phyloP scores from a whole-genome alignment of 37 sponge, comb jelly and placozoan species.

The Chondrilla cf. caribensis region DNA sequence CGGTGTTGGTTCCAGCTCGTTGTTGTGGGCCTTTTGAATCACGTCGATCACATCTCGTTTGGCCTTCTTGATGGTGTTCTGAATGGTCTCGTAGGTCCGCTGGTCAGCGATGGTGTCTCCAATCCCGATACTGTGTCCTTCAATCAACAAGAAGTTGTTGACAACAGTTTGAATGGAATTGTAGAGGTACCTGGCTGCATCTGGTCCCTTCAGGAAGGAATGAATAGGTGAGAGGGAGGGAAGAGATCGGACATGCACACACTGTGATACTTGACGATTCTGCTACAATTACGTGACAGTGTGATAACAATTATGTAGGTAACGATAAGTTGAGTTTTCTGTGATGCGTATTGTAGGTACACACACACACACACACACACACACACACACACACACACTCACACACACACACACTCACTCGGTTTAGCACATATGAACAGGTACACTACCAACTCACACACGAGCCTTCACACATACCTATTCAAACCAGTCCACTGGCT shows the following conservation, averaged over 20 bases:
- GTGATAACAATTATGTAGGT: too few species aligned
- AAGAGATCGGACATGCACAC: too few species aligned
- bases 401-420: background rate
- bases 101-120: constrained; percentile 99
- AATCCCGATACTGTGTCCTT: constrained; percentile 99
- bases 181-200: constrained; percentile 88
- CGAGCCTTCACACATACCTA: too few species aligned
- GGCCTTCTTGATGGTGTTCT: constrained; percentile 89
- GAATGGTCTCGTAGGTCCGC: constrained; percentile 91
- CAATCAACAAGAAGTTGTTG: constrained; percentile 93
- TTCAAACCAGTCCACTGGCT: too few species aligned
- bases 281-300: too few species aligned
- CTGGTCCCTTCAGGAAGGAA: constrained; percentile 50
- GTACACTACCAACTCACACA: too few species aligned
- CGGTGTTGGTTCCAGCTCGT: constrained; percentile 96
- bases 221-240: background rate
- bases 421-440: background rate
- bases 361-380: too few species aligned
- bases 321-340: too few species aligned
- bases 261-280: too few species aligned
- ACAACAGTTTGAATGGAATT: constrained; percentile 94
- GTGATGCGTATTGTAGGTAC: too few species aligned
- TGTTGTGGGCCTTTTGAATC: constrained; percentile 98
- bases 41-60: constrained; percentile 98
- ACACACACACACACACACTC: too few species aligned